phyloP scores from a whole-genome alignment of 2,113 vertebrate genomes.

The Lampris incognitus region DNA sequence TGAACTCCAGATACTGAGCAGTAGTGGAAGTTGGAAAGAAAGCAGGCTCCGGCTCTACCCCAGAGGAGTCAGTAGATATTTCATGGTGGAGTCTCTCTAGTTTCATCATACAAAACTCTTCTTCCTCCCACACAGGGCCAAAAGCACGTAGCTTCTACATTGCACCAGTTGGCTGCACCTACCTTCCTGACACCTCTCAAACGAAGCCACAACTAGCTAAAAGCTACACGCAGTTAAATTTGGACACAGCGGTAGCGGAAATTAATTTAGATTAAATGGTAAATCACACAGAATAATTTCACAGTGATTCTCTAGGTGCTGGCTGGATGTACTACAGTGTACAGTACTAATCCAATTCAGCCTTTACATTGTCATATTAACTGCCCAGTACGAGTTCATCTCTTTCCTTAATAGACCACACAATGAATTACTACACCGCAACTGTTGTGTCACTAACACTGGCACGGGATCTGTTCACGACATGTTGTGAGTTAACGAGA shows the following conservation, averaged over 20 bases:
- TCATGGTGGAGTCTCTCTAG: conserved; percentile 29
- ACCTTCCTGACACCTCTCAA: conserved; percentile 31
- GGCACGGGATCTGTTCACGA: background rate
- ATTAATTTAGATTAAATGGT: conserved; percentile 19
- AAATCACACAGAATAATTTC: conserved; percentile 17
- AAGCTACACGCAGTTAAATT: conserved; percentile 29
- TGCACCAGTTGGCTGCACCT: conserved; percentile 7
- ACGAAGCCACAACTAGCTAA: conserved; percentile 17
- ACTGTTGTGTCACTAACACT: background rate
- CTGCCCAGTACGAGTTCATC: background rate
- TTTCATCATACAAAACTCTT: conserved; percentile 37
- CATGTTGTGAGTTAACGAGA: background rate
- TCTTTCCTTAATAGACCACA: background rate
- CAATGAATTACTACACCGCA: background rate
- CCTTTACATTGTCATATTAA: background rate
- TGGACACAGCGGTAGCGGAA: background rate
- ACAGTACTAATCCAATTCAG: conserved; percentile 16
- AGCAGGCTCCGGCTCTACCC: conserved; percentile 44
- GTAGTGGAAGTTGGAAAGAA: conserved; percentile 54
- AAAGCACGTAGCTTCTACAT: conserved; percentile 30
- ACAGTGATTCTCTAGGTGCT: background rate
- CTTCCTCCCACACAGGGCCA: conserved; percentile 53
- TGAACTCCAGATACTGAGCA: conserved; percentile 39
- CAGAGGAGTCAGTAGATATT: conserved; percentile 41
- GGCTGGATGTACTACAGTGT: conserved; percentile 6